These are phyloP conservation scores for Callospermophilus lateralis DNA, from an alignment of 2,113 vertebrate genomes.

Conservation along the genomic window DNA sequence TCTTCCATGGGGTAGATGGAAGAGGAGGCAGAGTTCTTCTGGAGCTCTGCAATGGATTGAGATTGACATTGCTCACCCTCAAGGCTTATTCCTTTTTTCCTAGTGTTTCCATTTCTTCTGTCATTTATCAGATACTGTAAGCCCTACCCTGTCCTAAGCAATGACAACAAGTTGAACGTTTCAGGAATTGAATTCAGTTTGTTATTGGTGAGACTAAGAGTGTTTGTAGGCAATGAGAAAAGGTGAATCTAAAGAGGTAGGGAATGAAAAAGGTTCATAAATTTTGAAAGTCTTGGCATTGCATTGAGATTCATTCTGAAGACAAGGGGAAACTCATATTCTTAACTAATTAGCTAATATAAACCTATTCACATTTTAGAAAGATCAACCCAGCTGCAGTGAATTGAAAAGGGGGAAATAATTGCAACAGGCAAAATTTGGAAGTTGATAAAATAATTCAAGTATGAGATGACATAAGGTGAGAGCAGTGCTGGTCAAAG, in stretches of 20 bases:
- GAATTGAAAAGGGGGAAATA: not conserved
- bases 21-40: not conserved
- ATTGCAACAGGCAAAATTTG: not conserved
- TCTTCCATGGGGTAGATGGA: not conserved
- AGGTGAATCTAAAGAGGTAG: not conserved
- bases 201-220: not conserved
- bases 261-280: not conserved
- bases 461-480: not conserved
- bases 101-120: not conserved
- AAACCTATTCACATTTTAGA: not conserved
- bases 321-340: not conserved
- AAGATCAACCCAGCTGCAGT: not conserved
- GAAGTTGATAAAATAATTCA: not conserved
- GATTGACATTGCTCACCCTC: not conserved
- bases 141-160: not conserved
- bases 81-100: not conserved
- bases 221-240: not conserved
- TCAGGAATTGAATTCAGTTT: not conserved
- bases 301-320: not conserved
- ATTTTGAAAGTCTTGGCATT: not conserved
- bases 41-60: not conserved
- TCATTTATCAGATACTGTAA: not conserved
- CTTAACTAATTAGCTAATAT: not conserved
- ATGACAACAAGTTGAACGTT: not conserved
- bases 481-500: not conserved